Evolutionary conservation across 2,888 invertebrate genomes (phyloP).

Genomic region (Mythimna lalbum): DNA sequence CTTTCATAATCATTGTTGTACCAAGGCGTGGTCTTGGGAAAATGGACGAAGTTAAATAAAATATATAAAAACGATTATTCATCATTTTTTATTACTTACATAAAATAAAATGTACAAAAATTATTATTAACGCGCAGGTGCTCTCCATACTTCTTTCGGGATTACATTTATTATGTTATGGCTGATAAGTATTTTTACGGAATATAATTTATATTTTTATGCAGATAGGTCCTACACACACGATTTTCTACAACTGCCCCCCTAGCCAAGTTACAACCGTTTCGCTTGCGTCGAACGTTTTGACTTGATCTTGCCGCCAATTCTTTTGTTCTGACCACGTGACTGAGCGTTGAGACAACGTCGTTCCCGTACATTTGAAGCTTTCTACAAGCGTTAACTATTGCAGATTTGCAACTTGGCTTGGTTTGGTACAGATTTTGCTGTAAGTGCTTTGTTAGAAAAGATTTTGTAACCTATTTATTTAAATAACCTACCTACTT

Average conservation of each 20-base stretch:
- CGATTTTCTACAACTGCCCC: conserved; percentile 2
- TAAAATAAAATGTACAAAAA: conserved; percentile 21
- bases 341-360: no score
- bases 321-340: no score
- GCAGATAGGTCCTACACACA: neutral
- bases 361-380: no score
- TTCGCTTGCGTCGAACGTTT: no score
- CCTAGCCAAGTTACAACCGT: no score
- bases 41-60: conserved; percentile 4
- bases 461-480: no score
- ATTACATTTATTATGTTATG: neutral
- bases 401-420: no score
- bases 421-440: no score
- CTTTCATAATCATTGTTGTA: conserved; percentile 30
- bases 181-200: neutral
- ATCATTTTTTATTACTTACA: neutral
- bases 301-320: no score
- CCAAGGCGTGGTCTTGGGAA: conserved; percentile 8
- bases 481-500: no score
- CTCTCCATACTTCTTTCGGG: conserved; percentile 42
- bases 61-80: conserved; percentile 7
- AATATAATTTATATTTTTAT: neutral
- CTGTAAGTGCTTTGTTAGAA: no score
- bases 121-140: conserved; percentile 35
- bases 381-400: no score